Base-by-base conservation (phyloP, 2,888 invertebrate species). In the Andrena chrysosceles region DNA sequence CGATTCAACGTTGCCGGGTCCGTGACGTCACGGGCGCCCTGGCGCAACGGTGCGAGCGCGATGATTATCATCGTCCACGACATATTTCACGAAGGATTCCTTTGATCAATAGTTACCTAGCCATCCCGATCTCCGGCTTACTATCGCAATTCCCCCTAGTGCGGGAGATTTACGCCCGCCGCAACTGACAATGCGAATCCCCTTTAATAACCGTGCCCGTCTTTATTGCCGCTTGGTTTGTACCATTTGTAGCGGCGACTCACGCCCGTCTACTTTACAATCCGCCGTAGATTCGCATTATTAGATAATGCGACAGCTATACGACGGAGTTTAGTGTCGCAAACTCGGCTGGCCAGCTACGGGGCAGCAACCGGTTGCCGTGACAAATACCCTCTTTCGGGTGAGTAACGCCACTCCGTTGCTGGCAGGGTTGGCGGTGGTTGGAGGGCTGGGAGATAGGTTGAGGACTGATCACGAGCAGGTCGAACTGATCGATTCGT, bases 131-230 rank as follows among this genome's bases (percentile, higher is more conserved):
- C 81, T 63, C 77, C 63, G 81, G 85, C 85, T 86, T 83, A 85
- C 79, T 75, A 79, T 42, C 77, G 85, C 81, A 86, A 86, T 87
- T 87, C 83, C 81, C 79, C 81, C 66, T 54, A 67, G 72, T 52
- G 73, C 64, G 54, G 49, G 60, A 83, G 83, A 87, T 87, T 87
- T 81, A 89, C 83, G 77, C 63, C 77, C 70, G 48, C 73, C 71
- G 67, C 78, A 80, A 83, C 87, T 81, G 79, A 87, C 82, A 87
- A 83, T 83, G 81, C 70, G 80, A 83, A 88, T 87, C 83, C 86
- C 79, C 77, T 85, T 85, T 85, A 85, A 82, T 85, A 85, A 85
- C 83, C 85, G 62, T 33, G 69, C 29, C 62, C 73, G 77, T 87
- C 83, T 81, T 87, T 85, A 87, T 73, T 71, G 77, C 81, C 49